Conservation (phyloP, 37 sponge, comb jelly and placozoan species). For the Oopsacas minuta region DNA sequence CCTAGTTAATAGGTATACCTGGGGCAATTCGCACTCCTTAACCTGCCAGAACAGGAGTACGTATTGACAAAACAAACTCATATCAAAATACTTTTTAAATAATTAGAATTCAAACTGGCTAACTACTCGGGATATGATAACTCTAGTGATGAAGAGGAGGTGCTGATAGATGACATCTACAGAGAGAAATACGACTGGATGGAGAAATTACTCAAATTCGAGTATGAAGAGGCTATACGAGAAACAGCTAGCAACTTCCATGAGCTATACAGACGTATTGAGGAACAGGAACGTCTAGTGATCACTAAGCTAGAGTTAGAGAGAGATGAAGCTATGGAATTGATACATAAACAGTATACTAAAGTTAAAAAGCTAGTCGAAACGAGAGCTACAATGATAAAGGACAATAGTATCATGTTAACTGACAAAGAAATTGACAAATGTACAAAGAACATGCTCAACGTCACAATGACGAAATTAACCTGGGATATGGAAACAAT, state of each 20-base stretch:
- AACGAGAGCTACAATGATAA: background rate
- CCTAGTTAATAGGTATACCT: no score
- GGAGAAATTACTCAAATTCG: background rate
- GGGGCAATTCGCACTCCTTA: no score
- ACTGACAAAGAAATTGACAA: slow-evolving; percentile 2
- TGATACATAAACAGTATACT: background rate
- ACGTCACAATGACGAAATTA: background rate
- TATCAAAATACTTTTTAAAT: no score
- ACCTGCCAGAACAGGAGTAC: no score
- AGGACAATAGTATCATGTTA: background rate
- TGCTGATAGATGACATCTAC: no score
- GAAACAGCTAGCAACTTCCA: background rate
- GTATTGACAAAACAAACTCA: no score
- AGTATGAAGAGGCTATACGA: background rate
- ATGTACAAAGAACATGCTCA: background rate
- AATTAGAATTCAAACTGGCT: no score
- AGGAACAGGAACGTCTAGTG: background rate
- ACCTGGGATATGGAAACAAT: background rate
- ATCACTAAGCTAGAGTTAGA: background rate
- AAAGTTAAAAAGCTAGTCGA: background rate
- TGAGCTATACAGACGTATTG: background rate
- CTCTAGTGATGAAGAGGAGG: no score
- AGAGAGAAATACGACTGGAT: background rate
- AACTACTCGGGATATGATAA: no score
- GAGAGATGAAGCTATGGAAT: background rate